These are phyloP conservation scores for Actinia tenebrosa DNA, from an alignment of 64 coral and sea anemone genomes.

Conservation along the genomic window DNA sequence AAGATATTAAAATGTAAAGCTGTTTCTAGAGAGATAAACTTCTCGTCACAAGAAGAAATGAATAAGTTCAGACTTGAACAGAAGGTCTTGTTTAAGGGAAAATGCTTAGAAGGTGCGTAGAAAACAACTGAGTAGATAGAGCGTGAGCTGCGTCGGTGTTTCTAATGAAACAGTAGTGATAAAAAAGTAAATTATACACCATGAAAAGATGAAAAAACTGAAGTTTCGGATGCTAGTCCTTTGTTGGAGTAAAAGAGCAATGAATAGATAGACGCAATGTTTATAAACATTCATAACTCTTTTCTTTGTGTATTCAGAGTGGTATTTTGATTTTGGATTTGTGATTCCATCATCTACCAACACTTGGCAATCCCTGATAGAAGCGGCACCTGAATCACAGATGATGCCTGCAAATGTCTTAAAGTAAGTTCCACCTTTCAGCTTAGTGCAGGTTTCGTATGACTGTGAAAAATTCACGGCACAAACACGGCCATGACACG, in stretches of 20 bases:
- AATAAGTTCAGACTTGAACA: conserved; percentile 99
- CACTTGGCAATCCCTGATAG: conserved; percentile 98
- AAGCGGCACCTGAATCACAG: conserved; percentile 98
- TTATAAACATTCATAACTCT: not conserved
- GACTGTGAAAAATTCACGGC: no score
- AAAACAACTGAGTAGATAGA: no score
- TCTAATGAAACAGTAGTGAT: no score
- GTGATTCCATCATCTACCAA: conserved; percentile 98
- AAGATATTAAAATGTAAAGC: conserved; percentile 99
- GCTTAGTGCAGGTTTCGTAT: no score
- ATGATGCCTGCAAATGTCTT: conserved; percentile 99
- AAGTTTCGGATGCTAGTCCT: no score
- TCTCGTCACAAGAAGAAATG: conserved; percentile 99
- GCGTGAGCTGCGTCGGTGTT: no score
- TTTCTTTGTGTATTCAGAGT: conserved; percentile 48
- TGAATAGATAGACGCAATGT: no score
- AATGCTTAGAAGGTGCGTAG: conserved; percentile 90
- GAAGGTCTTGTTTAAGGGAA: conserved; percentile 96
- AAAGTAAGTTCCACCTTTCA: conserved; percentile 53
- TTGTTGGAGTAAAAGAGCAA: no score
- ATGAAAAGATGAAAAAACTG: no score
- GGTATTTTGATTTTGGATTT: conserved; percentile 99
- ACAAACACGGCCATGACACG: no score
- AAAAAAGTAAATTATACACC: no score
- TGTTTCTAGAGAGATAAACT: conserved; percentile 95